phyloP scores from a whole-genome alignment of 2,113 vertebrate species.

The Crocuta crocuta region DNA sequence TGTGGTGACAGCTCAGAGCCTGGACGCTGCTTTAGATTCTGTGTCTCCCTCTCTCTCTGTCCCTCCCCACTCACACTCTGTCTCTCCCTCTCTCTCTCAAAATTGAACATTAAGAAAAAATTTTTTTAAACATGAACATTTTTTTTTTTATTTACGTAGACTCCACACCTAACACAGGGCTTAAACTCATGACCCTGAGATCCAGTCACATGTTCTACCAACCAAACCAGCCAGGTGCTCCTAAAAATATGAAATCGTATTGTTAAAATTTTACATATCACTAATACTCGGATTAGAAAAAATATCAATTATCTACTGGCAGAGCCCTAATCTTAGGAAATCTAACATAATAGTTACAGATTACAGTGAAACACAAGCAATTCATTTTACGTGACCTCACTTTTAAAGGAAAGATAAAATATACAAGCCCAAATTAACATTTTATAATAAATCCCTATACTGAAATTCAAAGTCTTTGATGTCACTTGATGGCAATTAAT shows the following conservation, averaged over 20 bases:
- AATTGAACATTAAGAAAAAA: no score
- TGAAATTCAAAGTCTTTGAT: slow-evolving; percentile 49
- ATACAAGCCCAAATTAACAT: slow-evolving; percentile 52
- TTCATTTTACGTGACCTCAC: slow-evolving; percentile 48
- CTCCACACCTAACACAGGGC: background rate
- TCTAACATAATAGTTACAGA: background rate
- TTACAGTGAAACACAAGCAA: background rate
- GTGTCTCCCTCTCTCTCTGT: no score
- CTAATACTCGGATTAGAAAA: background rate
- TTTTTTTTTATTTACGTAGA: background rate
- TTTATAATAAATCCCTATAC: slow-evolving; percentile 24
- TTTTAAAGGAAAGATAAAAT: slow-evolving; percentile 57
- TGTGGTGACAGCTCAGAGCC: no score
- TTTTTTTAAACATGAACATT: background rate
- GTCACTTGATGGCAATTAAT: slow-evolving; percentile 19
- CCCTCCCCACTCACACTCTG: no score
- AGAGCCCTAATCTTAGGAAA: slow-evolving; percentile 27
- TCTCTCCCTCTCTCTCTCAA: no score
- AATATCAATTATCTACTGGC: background rate
- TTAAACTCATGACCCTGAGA: background rate
- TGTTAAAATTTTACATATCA: background rate
- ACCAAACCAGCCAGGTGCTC: background rate
- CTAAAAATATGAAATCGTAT: background rate
- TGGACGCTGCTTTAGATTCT: no score
- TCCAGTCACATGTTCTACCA: background rate